Conservation (phyloP, 2,888 invertebrate genomes). For the Junonia oenone region DNA sequence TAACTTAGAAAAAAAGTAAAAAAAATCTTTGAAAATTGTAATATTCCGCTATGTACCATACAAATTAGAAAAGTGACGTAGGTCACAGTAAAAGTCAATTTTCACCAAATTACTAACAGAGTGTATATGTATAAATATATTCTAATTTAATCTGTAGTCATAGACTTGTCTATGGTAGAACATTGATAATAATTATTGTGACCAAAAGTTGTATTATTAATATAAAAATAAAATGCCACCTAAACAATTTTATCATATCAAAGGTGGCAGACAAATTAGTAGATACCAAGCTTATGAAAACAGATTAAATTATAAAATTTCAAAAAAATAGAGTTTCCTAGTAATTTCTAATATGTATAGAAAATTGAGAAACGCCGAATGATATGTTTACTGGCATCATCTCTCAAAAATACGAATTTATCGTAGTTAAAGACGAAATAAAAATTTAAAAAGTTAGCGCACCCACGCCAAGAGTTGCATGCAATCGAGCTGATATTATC, state of each 20-base stretch:
- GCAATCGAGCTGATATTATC: constrained; percentile 14
- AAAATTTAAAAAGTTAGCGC: constrained; percentile 27
- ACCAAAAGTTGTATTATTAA: constrained; percentile 7
- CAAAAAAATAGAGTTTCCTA: constrained; percentile 29
- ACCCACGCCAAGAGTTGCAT: constrained; percentile 33
- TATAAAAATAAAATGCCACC: background rate
- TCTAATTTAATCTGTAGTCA: constrained; percentile 31
- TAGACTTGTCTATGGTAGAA: constrained; percentile 27
- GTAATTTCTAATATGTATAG: constrained; percentile 37
- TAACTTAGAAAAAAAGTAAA: constrained; percentile 2
- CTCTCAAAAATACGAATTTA: constrained; percentile 71
- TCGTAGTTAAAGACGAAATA: constrained; percentile 49
- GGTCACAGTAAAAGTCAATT: constrained; percentile 36
- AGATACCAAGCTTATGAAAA: constrained; percentile 30
- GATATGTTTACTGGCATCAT: constrained; percentile 77
- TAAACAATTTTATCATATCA: constrained; percentile 6
- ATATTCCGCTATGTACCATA: constrained; percentile 19
- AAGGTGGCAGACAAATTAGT: constrained; percentile 1
- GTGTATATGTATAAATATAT: constrained; percentile 18
- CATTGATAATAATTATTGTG: constrained; percentile 5
- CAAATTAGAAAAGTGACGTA: constrained; percentile 24
- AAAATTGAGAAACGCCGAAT: constrained; percentile 70
- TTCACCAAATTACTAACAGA: constrained; percentile 36
- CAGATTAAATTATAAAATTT: constrained; percentile 26
- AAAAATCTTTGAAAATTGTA: constrained; percentile 10